Evolutionary conservation across 2,113 vertebrate species (phyloP), one percentile per base, ranked within the genome.

Genomic region (Carassius auratus): DNA sequence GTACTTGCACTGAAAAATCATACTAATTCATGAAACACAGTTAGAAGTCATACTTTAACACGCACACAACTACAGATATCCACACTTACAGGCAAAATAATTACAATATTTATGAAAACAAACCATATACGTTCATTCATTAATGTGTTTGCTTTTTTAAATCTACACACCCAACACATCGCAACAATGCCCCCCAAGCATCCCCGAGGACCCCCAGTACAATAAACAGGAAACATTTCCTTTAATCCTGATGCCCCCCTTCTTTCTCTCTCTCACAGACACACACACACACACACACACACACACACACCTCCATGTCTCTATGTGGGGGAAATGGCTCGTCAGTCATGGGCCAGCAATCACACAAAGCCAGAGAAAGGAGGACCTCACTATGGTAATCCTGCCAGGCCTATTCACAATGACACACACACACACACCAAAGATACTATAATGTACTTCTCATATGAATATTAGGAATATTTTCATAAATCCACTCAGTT

Each of bases 151-250:
- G 79, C 82, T 64, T 83, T 59, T 30, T 84, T 64, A 64, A 84
- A 85, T 80, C 81, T 87, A 82, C 66, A n/a, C 74, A 21, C 91
- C 90, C 88, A 90, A 91, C 91, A 91, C 87, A 57, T 91, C 89
- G 69, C 93, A 92, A 92, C 87, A 61, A 89, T 89, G 90, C 91
- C 88, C 85, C 78, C 36, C 30, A 76, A 84, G 85, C 83, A 82
- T 68, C 85, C 83, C 88, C 57, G 81, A 87, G 84, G 90, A 88
- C 86, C 90, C 89, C 89, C 91, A 92, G 33, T 81, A 94, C 93
- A 95, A 95, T 94, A 93, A 94, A 92, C 93, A 95, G 94, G 94
- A 95, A 94, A 93, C 93, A 91, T 94, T 89, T 93, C 92, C 93
- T 93, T 94, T 95, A 95, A 94, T 94, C 94, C 94, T 89, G 88